Evolutionary conservation across 1,140 invertebrate genomes (phyloP).

Genomic region (Heliconius himera): DNA sequence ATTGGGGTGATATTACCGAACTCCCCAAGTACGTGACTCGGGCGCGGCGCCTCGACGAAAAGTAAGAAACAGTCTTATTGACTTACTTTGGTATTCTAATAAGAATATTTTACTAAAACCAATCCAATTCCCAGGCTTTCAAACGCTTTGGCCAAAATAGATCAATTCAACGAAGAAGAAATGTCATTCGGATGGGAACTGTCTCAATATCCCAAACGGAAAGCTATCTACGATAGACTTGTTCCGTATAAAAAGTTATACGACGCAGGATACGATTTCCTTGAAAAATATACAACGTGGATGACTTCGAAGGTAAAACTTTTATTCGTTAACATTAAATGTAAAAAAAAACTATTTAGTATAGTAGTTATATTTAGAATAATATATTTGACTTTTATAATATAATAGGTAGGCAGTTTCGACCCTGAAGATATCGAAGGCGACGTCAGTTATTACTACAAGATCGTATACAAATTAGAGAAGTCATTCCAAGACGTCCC

Average conservation of each 20-base stretch:
- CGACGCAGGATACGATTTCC: conserved; percentile 93
- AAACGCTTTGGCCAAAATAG: conserved; percentile 90
- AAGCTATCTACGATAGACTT: conserved; percentile 87
- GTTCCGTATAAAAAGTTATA: conserved; percentile 94
- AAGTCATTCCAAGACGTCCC: conserved; percentile 91
- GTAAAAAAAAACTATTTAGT: neutral
- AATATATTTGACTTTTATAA: no score
- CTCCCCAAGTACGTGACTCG: conserved; percentile 92
- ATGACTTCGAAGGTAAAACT: conserved; percentile 85
- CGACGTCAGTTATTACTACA: conserved; percentile 90
- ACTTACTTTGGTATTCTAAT: neutral
- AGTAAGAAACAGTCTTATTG: conserved; percentile 70
- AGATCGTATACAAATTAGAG: conserved; percentile 93
- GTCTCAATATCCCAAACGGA: conserved; percentile 93
- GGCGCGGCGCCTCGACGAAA: conserved; percentile 88
- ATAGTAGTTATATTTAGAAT: no score
- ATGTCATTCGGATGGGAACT: conserved; percentile 93
- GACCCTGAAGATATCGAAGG: conserved; percentile 95
- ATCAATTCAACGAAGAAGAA: conserved; percentile 96
- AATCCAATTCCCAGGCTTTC: conserved; percentile 71
- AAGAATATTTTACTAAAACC: conserved; percentile 13
- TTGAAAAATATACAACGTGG: conserved; percentile 92
- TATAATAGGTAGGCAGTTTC: conserved; percentile 86
- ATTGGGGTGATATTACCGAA: conserved; percentile 94
- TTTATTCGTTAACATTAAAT: neutral